Conservation (phyloP, 1,140 invertebrate genomes). For the Polyergus mexicanus region DNA sequence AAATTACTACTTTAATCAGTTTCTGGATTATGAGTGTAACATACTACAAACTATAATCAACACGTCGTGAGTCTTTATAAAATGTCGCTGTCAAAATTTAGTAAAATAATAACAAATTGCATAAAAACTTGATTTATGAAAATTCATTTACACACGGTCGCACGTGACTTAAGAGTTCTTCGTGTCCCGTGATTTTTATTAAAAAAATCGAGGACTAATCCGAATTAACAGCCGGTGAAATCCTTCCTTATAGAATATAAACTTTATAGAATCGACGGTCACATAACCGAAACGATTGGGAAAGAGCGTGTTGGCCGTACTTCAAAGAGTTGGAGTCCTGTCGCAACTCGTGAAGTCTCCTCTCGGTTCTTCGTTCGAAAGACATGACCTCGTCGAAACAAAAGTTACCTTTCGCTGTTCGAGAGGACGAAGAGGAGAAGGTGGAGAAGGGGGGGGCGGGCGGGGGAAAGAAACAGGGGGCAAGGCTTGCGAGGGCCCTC, state of each 20-base stretch:
- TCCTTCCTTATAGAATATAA: background rate
- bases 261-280: background rate
- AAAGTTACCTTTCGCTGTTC: slow-evolving; percentile 78
- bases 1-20: background rate
- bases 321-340: slow-evolving; percentile 1
- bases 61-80: background rate
- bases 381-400: slow-evolving; percentile 75
- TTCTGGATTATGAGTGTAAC: background rate
- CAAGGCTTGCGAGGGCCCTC: slow-evolving; percentile 51
- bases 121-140: too few relatives aligned
- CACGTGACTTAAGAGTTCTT: too few relatives aligned
- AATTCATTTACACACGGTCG: too few relatives aligned
- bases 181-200: too few relatives aligned
- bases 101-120: background rate
- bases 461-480: background rate
- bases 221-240: background rate
- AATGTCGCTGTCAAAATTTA: background rate
- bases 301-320: background rate
- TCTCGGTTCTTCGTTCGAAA: slow-evolving; percentile 50
- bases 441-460: too few relatives aligned
- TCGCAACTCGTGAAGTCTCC: slow-evolving; percentile 15
- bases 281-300: background rate
- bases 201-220: too few relatives aligned
- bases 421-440: background rate
- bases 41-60: background rate